Evolutionary conservation across 2,797 vertebrate genomes (phyloP), one percentile per base, ranked within the genome.

Genomic region (Knipowitschia caucasica): DNA sequence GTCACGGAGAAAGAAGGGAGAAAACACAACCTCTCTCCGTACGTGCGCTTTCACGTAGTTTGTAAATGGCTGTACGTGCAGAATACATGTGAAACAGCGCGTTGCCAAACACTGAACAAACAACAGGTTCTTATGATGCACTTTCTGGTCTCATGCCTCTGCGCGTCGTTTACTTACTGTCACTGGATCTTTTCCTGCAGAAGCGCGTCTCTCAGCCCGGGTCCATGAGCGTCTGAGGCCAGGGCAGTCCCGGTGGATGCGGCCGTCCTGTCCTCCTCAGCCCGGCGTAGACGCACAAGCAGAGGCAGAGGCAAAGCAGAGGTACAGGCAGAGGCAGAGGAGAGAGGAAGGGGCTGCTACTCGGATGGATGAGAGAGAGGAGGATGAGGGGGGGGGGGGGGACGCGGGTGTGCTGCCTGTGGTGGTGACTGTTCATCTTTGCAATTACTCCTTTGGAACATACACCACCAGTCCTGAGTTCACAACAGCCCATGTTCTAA

Each of bases 111-210:
- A 59, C 59, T 66, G 54, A n/a, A 67, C 59, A 50, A 64, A 82
- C 83, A 87, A 87, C 85, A 87, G 84, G 84, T 86, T 80, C 50
- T 39, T 71, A 73, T n/a, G n/a, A n/a, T n/a, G n/a, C n/a, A n/a
- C n/a, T n/a, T n/a, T n/a, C n/a, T n/a, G n/a, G n/a, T n/a, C n/a
- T n/a, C n/a, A n/a, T n/a, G n/a, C n/a, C n/a, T 78, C 82, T 83
- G 46, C 2, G 42, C 17, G 51, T 45, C 33, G 24, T 24, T 38
- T 31, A 23, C 31, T 42, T 17, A 21, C 31, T 40, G 21, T 38
- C 50, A 10, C 34, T 8, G 31, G 27, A 24, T 26, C 34, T 23
- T 23, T 15, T 45, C 15, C 14, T 23, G 21, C 40, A 52, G 53
- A 54, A 50, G 62, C 51, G 31, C 3, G 25, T 39, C 65, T 42